Conservation (phyloP, 2,113 vertebrate species). For the Glaucidium brasilianum region DNA sequence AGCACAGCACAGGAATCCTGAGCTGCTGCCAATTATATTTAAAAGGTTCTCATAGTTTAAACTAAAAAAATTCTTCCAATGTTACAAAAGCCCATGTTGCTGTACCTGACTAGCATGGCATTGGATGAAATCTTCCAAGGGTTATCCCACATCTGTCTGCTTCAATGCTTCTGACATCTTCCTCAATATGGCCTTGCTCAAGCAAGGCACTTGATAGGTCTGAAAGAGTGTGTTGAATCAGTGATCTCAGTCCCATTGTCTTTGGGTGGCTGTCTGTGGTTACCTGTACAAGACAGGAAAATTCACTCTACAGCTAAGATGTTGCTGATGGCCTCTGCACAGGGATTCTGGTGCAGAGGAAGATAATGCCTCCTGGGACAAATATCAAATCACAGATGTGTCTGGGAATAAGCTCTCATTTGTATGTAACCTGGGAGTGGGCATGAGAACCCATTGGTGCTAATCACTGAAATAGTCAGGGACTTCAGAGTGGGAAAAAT, state of each 20-base stretch:
- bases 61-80: background rate
- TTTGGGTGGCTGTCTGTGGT: background rate
- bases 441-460: background rate
- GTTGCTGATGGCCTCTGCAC: background rate
- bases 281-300: background rate
- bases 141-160: background rate
- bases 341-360: background rate
- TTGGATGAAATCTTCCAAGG: background rate
- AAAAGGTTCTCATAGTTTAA: background rate
- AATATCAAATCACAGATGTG: background rate
- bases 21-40: background rate
- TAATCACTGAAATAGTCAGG: background rate
- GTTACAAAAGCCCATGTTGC: background rate
- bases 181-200: background rate
- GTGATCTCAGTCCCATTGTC: background rate
- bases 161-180: background rate
- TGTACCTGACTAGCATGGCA: background rate
- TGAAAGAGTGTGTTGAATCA: background rate
- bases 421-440: background rate
- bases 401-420: background rate
- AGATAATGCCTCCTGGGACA: background rate
- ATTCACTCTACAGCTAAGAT: background rate
- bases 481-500: background rate
- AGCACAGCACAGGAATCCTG: background rate
- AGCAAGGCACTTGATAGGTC: background rate